These are phyloP conservation scores for Pteropus rufus DNA, from an alignment of 2,797 vertebrate species.

Conservation along the genomic window DNA sequence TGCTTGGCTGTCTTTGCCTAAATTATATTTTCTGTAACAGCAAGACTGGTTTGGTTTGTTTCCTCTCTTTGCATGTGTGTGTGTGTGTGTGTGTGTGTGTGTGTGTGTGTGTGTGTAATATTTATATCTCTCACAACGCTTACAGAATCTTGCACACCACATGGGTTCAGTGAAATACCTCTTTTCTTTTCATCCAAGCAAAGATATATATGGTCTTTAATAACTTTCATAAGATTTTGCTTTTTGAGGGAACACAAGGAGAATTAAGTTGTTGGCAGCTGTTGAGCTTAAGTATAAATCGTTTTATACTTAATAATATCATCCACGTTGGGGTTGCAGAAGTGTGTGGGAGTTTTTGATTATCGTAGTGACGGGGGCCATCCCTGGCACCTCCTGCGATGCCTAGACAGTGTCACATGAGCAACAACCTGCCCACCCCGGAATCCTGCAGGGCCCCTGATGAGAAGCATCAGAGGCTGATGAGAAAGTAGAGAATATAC, in stretches of 20 bases:
- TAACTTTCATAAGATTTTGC: background rate
- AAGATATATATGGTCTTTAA: background rate
- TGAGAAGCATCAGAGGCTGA: no score
- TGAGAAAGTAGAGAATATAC: background rate
- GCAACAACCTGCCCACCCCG: accelerated
- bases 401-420: accelerated
- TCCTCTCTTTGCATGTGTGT: background rate
- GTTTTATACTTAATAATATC: background rate
- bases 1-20: background rate
- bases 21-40: background rate
- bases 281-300: background rate
- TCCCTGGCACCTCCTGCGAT: background rate
- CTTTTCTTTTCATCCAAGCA: background rate
- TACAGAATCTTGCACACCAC: background rate
- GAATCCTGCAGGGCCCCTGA: accelerated
- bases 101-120: background rate
- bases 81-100: background rate
- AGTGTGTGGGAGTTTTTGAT: background rate
- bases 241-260: background rate
- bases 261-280: background rate
- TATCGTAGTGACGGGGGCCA: background rate
- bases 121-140: background rate
- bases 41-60: background rate
- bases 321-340: background rate
- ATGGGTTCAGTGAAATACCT: background rate